phyloP scores from a whole-genome alignment of 2,797 vertebrate species.

The Hyperoplus immaculatus region DNA sequence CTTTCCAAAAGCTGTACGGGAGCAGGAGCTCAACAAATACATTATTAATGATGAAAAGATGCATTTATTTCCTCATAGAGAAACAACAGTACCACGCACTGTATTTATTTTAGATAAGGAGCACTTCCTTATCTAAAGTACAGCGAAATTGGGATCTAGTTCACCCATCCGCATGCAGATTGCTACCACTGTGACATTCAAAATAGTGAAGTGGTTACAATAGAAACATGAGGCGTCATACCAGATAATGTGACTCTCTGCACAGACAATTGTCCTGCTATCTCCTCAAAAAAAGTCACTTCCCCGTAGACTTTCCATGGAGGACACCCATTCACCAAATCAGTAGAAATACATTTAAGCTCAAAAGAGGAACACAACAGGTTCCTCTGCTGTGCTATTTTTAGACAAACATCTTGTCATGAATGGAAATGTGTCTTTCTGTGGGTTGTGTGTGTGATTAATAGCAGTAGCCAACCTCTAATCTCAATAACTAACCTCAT shows the following conservation, averaged over 20 bases:
- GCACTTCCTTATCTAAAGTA: background rate
- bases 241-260: slow-evolving; percentile 26
- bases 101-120: background rate
- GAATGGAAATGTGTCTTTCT: slow-evolving; percentile 29
- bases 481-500: slow-evolving; percentile 9
- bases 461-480: slow-evolving; percentile 5
- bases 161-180: background rate
- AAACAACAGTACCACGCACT: slow-evolving; percentile 6
- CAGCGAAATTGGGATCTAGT: background rate
- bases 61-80: slow-evolving; percentile 24
- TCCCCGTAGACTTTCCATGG: slow-evolving; percentile 56
- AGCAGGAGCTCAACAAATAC: slow-evolving; percentile 23
- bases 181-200: slow-evolving; percentile 32
- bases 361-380: slow-evolving; percentile 29
- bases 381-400: slow-evolving; percentile 45
- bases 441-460: background rate
- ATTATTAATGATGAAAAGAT: slow-evolving; percentile 50
- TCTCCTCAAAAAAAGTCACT: slow-evolving; percentile 57
- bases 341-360: background rate
- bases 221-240: slow-evolving; percentile 18
- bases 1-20: background rate
- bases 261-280: background rate
- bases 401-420: slow-evolving; percentile 9
- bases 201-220: slow-evolving; percentile 52
- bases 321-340: background rate